phyloP scores from a whole-genome alignment of 2,113 vertebrate species.

The Abramis brama region DNA sequence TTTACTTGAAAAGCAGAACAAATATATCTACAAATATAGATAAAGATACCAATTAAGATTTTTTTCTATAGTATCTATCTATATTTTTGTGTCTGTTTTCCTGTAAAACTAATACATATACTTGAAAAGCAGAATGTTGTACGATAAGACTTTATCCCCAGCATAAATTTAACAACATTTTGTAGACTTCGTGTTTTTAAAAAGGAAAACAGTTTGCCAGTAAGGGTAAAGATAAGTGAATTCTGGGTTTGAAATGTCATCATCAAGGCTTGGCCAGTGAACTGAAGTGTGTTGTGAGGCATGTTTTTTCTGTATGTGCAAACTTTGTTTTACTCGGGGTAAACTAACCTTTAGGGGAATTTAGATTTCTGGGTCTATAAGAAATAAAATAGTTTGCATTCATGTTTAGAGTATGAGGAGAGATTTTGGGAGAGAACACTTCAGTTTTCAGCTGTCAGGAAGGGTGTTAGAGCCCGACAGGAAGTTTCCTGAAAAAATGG shows the following conservation, averaged over 20 bases:
- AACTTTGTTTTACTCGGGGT: not conserved
- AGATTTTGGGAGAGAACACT: not conserved
- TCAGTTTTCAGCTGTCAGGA: conserved; percentile 5
- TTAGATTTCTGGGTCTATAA: not conserved
- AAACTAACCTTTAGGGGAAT: not conserved
- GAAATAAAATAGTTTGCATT: not conserved
- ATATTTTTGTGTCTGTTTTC: too few relatives aligned
- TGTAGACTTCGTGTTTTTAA: too few relatives aligned
- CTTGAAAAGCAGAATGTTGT: too few relatives aligned
- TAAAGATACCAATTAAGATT: too few relatives aligned
- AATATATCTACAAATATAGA: too few relatives aligned
- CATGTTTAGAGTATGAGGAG: not conserved
- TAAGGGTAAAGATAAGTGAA: too few relatives aligned
- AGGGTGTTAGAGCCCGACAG: conserved; percentile 15
- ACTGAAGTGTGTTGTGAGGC: not conserved
- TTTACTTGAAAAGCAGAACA: too few relatives aligned
- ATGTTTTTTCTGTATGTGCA: not conserved
- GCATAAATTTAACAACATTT: too few relatives aligned
- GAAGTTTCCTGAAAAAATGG: not conserved
- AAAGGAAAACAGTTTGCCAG: not conserved
- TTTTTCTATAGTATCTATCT: too few relatives aligned
- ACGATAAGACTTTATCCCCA: too few relatives aligned
- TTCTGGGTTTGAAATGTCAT: not conserved
- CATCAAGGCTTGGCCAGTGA: not conserved
- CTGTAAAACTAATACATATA: too few relatives aligned